Conservation (phyloP, 2,113 vertebrate genomes). For the Erpornis zantholeuca region DNA sequence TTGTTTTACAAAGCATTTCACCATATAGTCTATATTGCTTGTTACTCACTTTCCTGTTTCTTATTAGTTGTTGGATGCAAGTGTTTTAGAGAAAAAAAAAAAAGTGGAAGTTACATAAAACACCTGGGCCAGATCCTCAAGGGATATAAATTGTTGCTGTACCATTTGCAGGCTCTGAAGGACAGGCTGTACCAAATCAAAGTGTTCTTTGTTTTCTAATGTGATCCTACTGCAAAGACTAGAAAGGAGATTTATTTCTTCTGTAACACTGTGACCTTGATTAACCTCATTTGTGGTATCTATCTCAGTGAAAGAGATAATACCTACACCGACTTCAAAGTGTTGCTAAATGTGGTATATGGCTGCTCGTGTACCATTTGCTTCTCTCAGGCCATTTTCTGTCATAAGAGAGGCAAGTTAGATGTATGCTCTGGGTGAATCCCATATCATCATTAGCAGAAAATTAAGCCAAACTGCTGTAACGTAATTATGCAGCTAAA, state of each 20-base stretch:
- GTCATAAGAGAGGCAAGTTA: not conserved
- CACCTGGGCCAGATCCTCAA: not conserved
- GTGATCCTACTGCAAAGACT: not conserved
- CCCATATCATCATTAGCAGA: not conserved
- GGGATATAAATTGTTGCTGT: not conserved
- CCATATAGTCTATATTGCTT: not conserved
- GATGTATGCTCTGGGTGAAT: not conserved
- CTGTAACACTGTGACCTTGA: not conserved
- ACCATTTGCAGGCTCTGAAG: not conserved
- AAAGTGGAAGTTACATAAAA: not conserved
- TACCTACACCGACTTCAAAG: not conserved
- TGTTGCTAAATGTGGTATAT: not conserved
- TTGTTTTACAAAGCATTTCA: not conserved
- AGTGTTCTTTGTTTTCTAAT: constrained; percentile 12
- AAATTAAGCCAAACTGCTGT: not conserved
- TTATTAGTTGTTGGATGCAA: not conserved
- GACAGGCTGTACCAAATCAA: not conserved
- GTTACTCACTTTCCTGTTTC: not conserved
- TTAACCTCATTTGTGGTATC: not conserved
- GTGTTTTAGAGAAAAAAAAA: not conserved
- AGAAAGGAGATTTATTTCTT: not conserved
- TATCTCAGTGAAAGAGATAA: not conserved
- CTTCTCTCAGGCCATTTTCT: constrained; percentile 9
- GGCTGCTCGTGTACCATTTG: not conserved
- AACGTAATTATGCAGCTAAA: not conserved